These are phyloP conservation scores for Martes martes DNA, from an alignment of 2,113 vertebrate species.

Conservation along the genomic window DNA sequence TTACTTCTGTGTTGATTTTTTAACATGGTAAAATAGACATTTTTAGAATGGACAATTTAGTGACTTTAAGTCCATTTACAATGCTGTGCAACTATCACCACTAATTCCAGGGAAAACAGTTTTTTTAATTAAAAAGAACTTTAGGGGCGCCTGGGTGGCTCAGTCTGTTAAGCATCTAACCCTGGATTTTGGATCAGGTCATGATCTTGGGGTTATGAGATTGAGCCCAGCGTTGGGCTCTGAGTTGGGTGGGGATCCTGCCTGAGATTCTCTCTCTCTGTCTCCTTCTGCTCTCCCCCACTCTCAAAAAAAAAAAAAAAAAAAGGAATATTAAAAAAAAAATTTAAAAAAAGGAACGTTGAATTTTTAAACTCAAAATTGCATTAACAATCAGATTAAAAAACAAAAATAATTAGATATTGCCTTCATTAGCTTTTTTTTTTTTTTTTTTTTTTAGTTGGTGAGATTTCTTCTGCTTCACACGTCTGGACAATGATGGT, in stretches of 20 bases:
- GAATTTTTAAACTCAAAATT: not conserved
- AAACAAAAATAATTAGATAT: not conserved
- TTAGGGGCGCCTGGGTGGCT: no score
- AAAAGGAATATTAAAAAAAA: not conserved
- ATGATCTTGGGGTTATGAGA: no score
- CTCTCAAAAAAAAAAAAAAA: no score
- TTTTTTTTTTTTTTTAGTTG: not conserved
- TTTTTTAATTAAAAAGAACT: not conserved
- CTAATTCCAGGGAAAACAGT: not conserved
- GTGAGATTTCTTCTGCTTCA: not conserved
- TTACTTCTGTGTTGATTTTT: not conserved
- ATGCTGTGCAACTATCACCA: not conserved
- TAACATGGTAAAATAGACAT: not conserved
- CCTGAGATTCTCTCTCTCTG: no score
- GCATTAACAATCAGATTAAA: no score
- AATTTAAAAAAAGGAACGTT: not conserved
- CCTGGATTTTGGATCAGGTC: no score
- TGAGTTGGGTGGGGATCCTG: no score
- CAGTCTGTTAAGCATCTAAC: no score
- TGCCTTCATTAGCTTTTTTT: not conserved
- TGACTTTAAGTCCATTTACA: not conserved
- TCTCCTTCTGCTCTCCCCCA: no score
- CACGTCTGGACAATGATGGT: fast-evolving
- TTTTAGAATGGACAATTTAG: not conserved
- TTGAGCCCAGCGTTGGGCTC: not conserved